These are phyloP conservation scores for Cremastinae sp. DNA, from an alignment of 2,888 invertebrate genomes.

Conservation along the genomic window DNA sequence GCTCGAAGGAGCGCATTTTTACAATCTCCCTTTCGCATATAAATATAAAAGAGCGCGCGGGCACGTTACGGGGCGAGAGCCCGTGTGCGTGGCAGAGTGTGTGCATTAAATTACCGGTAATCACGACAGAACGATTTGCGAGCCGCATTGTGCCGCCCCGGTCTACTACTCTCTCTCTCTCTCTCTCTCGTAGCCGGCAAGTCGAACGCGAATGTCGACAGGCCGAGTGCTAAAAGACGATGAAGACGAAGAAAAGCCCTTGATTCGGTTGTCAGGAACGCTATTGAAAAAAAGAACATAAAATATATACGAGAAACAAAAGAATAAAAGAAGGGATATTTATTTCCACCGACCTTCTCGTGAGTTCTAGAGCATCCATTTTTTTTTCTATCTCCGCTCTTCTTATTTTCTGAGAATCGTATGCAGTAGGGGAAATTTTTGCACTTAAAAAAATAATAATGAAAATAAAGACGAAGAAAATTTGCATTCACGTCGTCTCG, in stretches of 20 bases:
- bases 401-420: constrained; percentile 16
- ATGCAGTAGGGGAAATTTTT: constrained; percentile 11
- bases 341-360: constrained; percentile 30
- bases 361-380: constrained; percentile 38
- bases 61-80: neutral
- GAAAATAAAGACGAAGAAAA: neutral
- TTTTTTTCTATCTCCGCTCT: constrained; percentile 19
- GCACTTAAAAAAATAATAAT: constrained; percentile 8
- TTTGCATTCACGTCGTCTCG: constrained; percentile 64
- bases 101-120: constrained; percentile 67
- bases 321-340: constrained; percentile 26
- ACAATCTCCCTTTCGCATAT: constrained; percentile 29
- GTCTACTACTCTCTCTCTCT: too few relatives aligned
- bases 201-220: constrained; percentile 45
- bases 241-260: constrained; percentile 37
- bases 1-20: constrained; percentile 42
- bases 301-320: neutral
- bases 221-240: constrained; percentile 36
- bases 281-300: constrained; percentile 4
- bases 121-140: constrained; percentile 68
- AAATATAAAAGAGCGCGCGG: neutral
- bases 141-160: constrained; percentile 64
- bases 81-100: constrained; percentile 29
- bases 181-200: constrained; percentile 34
- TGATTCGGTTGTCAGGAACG: constrained; percentile 33